These are phyloP conservation scores for Gracilinanus agilis DNA, from an alignment of 2,113 vertebrate genomes.

Conservation along the genomic window DNA sequence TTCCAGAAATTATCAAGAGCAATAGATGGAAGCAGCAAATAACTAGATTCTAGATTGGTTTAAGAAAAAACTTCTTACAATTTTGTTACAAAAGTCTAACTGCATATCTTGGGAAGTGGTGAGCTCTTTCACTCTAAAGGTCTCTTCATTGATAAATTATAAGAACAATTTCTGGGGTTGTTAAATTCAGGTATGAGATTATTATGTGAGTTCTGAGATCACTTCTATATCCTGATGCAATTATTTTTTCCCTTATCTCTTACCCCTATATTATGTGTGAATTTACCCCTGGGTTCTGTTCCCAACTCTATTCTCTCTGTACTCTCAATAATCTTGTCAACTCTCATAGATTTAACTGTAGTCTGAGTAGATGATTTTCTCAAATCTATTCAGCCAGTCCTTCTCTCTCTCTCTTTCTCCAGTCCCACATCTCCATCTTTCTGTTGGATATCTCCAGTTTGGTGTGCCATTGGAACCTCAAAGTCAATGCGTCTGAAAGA, in stretches of 20 bases:
- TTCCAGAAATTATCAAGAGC: background rate
- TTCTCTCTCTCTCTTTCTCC: background rate
- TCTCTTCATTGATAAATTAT: background rate
- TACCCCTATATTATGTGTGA: background rate
- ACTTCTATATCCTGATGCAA: background rate
- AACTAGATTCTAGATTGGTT: background rate
- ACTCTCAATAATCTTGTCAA: background rate
- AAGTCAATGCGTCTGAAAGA: background rate
- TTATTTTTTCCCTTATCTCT: background rate
- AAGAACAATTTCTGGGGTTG: background rate
- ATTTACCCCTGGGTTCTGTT: background rate
- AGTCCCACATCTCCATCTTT: background rate
- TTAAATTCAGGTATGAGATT: background rate
- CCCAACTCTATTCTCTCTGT: background rate
- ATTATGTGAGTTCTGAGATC: background rate
- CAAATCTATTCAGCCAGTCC: background rate
- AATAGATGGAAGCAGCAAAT: background rate
- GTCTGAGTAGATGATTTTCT: background rate
- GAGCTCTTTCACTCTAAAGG: background rate
- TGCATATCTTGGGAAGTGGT: background rate
- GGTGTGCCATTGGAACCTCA: background rate
- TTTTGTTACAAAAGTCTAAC: background rate
- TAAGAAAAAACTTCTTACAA: background rate
- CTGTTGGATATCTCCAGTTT: background rate
- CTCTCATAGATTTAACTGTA: background rate